Evolutionary conservation across 2,888 invertebrate genomes (phyloP).

Genomic region (Philhelius pedissequus): DNA sequence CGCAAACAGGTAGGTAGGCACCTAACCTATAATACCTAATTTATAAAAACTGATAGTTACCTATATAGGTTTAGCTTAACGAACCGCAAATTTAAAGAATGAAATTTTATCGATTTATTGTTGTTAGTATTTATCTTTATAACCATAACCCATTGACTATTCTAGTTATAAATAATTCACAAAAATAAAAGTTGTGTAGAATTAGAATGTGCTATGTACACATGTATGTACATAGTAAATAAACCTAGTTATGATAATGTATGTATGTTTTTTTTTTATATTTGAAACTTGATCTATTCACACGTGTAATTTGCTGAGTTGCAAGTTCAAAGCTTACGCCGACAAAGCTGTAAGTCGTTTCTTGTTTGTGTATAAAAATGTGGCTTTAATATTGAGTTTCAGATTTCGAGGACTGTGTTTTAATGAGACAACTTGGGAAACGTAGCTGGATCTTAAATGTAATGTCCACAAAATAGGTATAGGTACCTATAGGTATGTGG

Average conservation of each 20-base stretch:
- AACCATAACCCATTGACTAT: neutral
- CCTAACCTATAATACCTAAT: neutral
- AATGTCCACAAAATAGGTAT: neutral
- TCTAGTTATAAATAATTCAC: neutral
- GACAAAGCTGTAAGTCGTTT: neutral
- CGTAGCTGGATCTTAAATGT: neutral
- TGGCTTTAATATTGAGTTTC: slow-evolving; percentile 13
- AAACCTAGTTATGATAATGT: neutral
- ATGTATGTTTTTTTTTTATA: neutral
- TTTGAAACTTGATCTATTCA: slow-evolving; percentile 6
- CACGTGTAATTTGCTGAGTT: neutral
- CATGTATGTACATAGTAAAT: neutral
- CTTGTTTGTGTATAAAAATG: neutral
- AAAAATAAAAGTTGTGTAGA: neutral
- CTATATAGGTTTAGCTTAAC: slow-evolving; percentile 17
- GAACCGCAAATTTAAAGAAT: slow-evolving; percentile 61
- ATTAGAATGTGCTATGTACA: too few species aligned
- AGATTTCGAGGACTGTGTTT: slow-evolving; percentile 2
- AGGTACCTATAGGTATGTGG: too few species aligned
- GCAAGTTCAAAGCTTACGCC: slow-evolving; percentile 2
- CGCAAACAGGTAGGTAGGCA: slow-evolving; percentile 27
- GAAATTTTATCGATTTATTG: slow-evolving; percentile 52
- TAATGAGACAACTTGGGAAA: neutral
- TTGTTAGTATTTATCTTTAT: slow-evolving; percentile 21
- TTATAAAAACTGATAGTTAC: neutral